Percentiles rank a stretch among this genome's conserved stretches.
These are phyloP conservation scores for Fopius arisanus DNA, from an alignment of 1,140 invertebrate species.

Conservation along the genomic window DNA sequence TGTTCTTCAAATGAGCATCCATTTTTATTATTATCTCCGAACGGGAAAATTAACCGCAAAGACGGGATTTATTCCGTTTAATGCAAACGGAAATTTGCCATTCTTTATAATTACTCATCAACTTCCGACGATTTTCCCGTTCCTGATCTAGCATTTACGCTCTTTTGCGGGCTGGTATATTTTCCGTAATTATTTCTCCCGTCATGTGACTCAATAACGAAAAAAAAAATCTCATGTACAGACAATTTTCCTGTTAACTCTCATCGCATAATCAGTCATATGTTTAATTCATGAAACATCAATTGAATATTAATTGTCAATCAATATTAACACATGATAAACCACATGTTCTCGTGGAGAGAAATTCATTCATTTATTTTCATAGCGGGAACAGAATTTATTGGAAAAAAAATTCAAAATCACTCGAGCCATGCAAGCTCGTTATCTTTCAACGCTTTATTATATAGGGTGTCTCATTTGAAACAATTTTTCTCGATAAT, in stretches of 20 bases:
- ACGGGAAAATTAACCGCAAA: neutral
- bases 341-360: neutral
- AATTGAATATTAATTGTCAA: neutral
- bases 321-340: neutral
- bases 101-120: neutral
- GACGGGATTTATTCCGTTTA: neutral
- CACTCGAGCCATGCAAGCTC: neutral
- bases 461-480: too few species aligned
- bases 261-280: too few species aligned
- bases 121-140: neutral
- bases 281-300: too few species aligned
- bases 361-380: neutral
- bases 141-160: neutral
- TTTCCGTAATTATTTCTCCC: neutral
- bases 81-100: neutral
- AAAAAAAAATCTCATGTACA: neutral
- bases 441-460: too few species aligned
- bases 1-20: neutral
- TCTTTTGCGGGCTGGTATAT: neutral
- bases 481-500: too few species aligned
- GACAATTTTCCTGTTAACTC: too few species aligned
- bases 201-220: neutral
- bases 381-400: neutral
- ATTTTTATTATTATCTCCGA: neutral
- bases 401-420: neutral